A percentile compares a stretch with the other conserved stretches of the same genome.
These are phyloP conservation scores for Neodontobutis hainanensis DNA, from an alignment of 2,113 vertebrate genomes.

Conservation along the genomic window DNA sequence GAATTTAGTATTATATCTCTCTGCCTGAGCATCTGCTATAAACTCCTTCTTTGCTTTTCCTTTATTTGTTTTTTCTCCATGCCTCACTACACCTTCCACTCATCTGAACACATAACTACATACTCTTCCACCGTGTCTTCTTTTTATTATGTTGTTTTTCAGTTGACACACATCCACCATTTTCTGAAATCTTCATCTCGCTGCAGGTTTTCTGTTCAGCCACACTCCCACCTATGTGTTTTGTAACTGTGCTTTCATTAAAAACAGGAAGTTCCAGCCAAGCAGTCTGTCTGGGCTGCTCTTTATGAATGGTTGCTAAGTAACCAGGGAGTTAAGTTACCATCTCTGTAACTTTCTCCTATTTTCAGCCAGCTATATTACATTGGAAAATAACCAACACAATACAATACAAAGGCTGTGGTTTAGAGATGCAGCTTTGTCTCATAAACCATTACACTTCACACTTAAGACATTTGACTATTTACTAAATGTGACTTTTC, in stretches of 20 bases:
- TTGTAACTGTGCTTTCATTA: slow-evolving; percentile 45
- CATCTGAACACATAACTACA: neutral
- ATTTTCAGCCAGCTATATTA: slow-evolving; percentile 10
- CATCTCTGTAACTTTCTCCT: slow-evolving; percentile 32
- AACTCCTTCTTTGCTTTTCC: neutral
- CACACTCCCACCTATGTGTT: slow-evolving; percentile 25
- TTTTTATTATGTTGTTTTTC: neutral
- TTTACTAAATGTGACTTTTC: slow-evolving; percentile 28
- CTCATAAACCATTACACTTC: slow-evolving; percentile 2
- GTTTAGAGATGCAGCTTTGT: neutral
- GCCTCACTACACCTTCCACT: neutral
- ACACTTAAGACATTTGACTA: neutral
- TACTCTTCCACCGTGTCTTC: neutral
- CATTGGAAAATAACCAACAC: neutral
- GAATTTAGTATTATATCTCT: neutral
- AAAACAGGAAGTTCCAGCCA: slow-evolving; percentile 46
- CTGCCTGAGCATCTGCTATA: neutral
- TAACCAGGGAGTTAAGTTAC: slow-evolving; percentile 46
- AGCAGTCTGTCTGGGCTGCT: slow-evolving; percentile 35
- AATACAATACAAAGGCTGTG: neutral
- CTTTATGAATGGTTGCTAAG: slow-evolving; percentile 56
- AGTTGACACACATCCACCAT: too few relatives aligned
- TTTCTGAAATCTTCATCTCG: neutral
- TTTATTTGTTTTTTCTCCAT: neutral
- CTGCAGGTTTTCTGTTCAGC: slow-evolving; percentile 20